These are phyloP conservation scores for Eledona agricola DNA, from an alignment of 2,888 invertebrate species.

Conservation along the genomic window DNA sequence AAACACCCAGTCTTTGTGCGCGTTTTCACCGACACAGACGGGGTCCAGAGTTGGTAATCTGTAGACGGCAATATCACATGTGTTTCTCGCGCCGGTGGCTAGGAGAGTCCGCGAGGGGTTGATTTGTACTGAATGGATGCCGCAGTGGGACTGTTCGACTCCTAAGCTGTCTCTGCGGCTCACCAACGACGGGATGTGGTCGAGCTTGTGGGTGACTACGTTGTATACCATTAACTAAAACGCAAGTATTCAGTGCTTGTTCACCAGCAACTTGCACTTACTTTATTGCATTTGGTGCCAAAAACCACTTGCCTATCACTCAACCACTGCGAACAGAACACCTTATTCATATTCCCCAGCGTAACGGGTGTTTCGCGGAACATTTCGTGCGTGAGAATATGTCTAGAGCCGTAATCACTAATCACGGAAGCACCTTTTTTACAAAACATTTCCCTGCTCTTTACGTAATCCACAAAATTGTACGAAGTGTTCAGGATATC, in stretches of 20 bases:
- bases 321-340: slow-evolving; percentile 96
- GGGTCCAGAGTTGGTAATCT: slow-evolving; percentile 94
- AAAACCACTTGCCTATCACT: slow-evolving; percentile 94
- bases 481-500: slow-evolving; percentile 80
- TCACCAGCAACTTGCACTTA: slow-evolving; percentile 57
- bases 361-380: slow-evolving; percentile 84
- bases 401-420: slow-evolving; percentile 83
- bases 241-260: slow-evolving; percentile 2
- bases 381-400: slow-evolving; percentile 90
- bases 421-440: slow-evolving; percentile 77
- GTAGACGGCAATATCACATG: slow-evolving; percentile 91
- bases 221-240: slow-evolving; percentile 89
- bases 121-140: slow-evolving; percentile 92
- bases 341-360: slow-evolving; percentile 88
- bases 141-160: slow-evolving; percentile 77
- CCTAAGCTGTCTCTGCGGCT: slow-evolving; percentile 66
- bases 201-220: slow-evolving; percentile 84
- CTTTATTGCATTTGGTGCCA: slow-evolving; percentile 97
- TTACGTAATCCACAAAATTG: slow-evolving; percentile 86
- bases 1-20: slow-evolving; percentile 92
- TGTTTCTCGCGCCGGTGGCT: slow-evolving; percentile 91
- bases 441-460: slow-evolving; percentile 78
- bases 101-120: slow-evolving; percentile 91
- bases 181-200: slow-evolving; percentile 87
- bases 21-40: slow-evolving; percentile 89